phyloP scores from a whole-genome alignment of 1,140 invertebrate genomes.

The Triops cancriformis region DNA sequence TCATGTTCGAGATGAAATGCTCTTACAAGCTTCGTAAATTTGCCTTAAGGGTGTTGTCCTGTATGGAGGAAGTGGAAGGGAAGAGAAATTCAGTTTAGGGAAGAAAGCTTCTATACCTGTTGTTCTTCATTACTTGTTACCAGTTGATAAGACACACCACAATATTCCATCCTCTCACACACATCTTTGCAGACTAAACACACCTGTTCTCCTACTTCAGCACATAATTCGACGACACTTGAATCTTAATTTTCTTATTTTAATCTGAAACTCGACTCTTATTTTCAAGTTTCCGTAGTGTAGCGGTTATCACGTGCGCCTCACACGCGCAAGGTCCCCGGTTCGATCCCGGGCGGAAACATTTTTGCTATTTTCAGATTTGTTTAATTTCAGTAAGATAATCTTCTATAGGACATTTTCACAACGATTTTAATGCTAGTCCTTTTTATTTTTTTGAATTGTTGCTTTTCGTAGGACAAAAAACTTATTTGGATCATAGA shows the following conservation, averaged over 20 bases:
- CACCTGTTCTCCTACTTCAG: too few species aligned
- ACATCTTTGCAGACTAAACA: neutral
- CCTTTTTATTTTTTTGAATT: too few species aligned
- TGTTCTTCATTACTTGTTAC: neutral
- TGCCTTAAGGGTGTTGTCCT: too few species aligned
- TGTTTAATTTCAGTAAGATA: neutral
- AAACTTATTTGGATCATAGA: too few species aligned
- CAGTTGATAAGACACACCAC: neutral
- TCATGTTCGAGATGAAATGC: too few species aligned
- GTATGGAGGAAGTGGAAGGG: too few species aligned
- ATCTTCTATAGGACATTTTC: neutral
- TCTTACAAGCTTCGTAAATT: too few species aligned
- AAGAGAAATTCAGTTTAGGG: neutral
- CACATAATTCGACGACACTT: too few species aligned
- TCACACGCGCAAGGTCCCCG: slow-evolving; percentile 54
- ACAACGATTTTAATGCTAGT: too few species aligned
- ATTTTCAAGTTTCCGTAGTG: slow-evolving; percentile 27
- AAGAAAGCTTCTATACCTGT: neutral
- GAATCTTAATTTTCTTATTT: too few species aligned
- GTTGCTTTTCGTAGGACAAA: too few species aligned
- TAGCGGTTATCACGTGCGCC: slow-evolving; percentile 42
- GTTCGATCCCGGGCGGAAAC: slow-evolving; percentile 54
- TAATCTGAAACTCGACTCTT: too few species aligned
- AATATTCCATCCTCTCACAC: neutral
- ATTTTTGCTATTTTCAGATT: slow-evolving; percentile 30